phyloP scores from a whole-genome alignment of 2,797 vertebrate species.

The Alca torda region DNA sequence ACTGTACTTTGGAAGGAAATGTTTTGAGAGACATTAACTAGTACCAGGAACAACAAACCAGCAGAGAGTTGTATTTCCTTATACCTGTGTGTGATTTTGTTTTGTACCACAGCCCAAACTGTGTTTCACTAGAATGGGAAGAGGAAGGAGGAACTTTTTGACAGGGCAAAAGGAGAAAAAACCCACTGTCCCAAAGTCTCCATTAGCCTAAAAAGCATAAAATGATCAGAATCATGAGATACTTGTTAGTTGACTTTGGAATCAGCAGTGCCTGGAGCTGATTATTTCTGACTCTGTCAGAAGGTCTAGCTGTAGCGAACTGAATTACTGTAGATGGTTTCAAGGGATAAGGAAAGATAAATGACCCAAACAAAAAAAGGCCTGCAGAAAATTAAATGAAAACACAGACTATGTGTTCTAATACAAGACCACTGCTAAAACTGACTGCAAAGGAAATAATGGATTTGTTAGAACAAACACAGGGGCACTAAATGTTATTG shows the following conservation, averaged over 20 bases:
- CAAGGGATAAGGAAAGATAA: constrained; percentile 70
- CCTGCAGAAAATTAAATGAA: constrained; percentile 73
- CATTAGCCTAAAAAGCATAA: neutral
- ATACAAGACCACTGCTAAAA: constrained; percentile 2
- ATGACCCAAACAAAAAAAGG: constrained; percentile 53
- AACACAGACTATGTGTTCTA: constrained; percentile 50
- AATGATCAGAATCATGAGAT: neutral
- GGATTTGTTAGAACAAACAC: constrained; percentile 15
- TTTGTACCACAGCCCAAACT: neutral
- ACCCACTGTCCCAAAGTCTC: neutral
- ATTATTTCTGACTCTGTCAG: constrained; percentile 22
- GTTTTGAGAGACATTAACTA: neutral
- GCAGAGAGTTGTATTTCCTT: neutral
- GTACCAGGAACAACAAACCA: neutral
- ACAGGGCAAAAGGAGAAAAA: neutral
- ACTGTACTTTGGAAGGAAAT: neutral
- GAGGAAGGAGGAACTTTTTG: neutral
- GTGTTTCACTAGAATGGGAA: neutral
- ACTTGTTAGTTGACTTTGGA: neutral
- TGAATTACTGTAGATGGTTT: constrained; percentile 55
- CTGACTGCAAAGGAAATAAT: constrained; percentile 28
- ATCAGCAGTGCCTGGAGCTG: neutral
- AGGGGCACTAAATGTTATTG: neutral
- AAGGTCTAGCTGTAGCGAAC: constrained; percentile 14
- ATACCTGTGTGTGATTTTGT: neutral